Evolutionary conservation across 2,113 vertebrate genomes (phyloP).

Genomic region (Motacilla tschutschensis): DNA sequence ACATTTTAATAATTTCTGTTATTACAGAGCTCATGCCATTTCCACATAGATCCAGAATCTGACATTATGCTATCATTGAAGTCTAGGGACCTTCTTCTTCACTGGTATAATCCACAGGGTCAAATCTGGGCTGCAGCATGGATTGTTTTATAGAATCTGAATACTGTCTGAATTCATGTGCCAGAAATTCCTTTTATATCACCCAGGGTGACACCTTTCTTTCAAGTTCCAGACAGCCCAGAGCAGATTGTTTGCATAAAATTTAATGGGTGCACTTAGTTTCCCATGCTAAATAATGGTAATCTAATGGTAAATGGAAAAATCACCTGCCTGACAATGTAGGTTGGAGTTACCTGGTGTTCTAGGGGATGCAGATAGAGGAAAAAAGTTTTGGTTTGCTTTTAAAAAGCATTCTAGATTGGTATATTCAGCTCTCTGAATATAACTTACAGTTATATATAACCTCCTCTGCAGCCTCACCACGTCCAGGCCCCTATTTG

Average conservation of each 20-base stretch:
- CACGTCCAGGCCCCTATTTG: background rate
- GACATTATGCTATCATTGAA: background rate
- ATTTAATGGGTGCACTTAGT: background rate
- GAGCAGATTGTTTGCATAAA: background rate
- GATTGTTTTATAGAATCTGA: background rate
- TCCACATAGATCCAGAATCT: background rate
- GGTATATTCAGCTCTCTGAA: slow-evolving; percentile 41
- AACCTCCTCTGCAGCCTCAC: background rate
- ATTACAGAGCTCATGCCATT: background rate
- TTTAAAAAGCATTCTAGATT: slow-evolving; percentile 13
- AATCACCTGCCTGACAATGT: background rate
- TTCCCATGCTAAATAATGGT: slow-evolving; percentile 4
- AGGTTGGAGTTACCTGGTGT: background rate
- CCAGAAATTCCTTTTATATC: background rate
- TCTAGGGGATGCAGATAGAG: background rate
- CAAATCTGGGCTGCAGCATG: background rate
- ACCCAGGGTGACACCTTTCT: background rate
- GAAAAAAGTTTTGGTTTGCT: background rate
- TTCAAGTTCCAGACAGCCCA: background rate
- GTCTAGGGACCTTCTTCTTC: background rate
- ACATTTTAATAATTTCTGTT: background rate
- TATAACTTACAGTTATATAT: background rate
- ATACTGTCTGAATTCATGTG: background rate
- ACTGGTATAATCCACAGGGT: background rate
- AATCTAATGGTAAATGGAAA: background rate